A percentile compares a stretch with the other conserved stretches of the same genome.
Conservation (phyloP, 2,113 vertebrate species). For the Oryzias javanicus region DNA sequence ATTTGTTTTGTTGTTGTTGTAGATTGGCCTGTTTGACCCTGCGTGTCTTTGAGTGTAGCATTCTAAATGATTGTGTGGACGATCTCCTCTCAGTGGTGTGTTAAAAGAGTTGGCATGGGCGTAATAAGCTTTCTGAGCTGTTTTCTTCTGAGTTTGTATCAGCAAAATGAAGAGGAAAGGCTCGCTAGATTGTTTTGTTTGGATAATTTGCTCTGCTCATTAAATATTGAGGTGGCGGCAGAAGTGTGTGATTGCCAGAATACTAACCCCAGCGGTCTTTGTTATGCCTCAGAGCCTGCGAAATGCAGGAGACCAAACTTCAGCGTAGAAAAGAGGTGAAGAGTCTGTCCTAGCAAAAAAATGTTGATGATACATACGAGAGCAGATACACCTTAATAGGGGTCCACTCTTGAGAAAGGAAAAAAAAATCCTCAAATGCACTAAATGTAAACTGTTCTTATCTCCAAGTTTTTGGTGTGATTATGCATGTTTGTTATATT, state of each 20-base stretch:
- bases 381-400: conserved; percentile 7
- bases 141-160: conserved; percentile 43
- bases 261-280: conserved; percentile 59
- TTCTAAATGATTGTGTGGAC: conserved; percentile 9
- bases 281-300: conserved; percentile 65
- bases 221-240: conserved; percentile 76
- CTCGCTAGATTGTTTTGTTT: conserved; percentile 71
- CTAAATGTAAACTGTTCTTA: too few relatives aligned
- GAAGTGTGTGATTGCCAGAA: conserved; percentile 76
- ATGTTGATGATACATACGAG: conserved; percentile 20
- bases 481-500: too few relatives aligned
- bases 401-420: conserved; percentile 1
- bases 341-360: conserved; percentile 30
- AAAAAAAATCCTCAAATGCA: not conserved
- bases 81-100: conserved; percentile 8
- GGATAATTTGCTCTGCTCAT: conserved; percentile 78
- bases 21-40: conserved; percentile 1
- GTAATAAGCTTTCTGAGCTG: conserved; percentile 42
- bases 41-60: not conserved
- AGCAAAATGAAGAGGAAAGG: conserved; percentile 62
- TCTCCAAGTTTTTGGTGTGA: too few relatives aligned
- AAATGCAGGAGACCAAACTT: conserved; percentile 46
- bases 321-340: conserved; percentile 3
- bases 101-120: conserved; percentile 49
- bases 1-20: not conserved